A percentile compares a stretch with the other conserved stretches of the same genome.
These are phyloP conservation scores for Enteromius argenteus DNA, from an alignment of 2,797 vertebrate genomes.

Conservation along the genomic window DNA sequence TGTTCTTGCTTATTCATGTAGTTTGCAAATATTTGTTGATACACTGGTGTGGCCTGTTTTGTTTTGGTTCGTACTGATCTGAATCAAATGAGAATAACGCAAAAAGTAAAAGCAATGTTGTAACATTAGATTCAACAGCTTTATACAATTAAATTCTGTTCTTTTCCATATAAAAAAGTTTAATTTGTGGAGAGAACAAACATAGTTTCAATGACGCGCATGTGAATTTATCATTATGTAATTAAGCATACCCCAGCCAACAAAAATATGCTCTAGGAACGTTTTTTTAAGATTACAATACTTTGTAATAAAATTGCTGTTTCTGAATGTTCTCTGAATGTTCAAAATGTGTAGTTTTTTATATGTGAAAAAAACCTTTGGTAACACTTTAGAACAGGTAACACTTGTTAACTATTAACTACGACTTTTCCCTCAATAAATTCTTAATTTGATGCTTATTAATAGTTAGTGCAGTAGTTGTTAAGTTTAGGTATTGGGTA, in stretches of 20 bases:
- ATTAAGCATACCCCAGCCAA: not conserved
- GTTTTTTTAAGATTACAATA: not conserved
- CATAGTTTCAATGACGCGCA: not conserved
- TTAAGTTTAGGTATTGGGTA: too few species aligned
- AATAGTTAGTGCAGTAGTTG: too few species aligned
- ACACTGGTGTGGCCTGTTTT: not conserved
- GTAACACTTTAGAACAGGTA: too few species aligned
- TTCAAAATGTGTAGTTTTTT: not conserved
- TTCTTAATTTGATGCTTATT: too few species aligned
- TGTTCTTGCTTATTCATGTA: not conserved
- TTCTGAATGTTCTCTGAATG: not conserved
- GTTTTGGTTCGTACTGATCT: not conserved
- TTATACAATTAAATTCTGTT: not conserved
- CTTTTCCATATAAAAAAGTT: not conserved
- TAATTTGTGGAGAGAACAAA: not conserved
- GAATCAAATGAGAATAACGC: not conserved
- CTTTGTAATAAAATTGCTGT: not conserved
- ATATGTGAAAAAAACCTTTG: not conserved
- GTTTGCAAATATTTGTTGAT: not conserved
- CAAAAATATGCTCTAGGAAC: not conserved
- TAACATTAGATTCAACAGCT: not conserved
- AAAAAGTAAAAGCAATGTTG: not conserved
- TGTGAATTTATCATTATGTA: not conserved
- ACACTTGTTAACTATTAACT: too few species aligned
- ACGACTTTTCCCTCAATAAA: too few species aligned